Percentiles rank a stretch among this genome's conserved stretches.
These are phyloP conservation scores for Porites lobata DNA, from an alignment of 92 coral and sea anemone species.

Conservation along the genomic window DNA sequence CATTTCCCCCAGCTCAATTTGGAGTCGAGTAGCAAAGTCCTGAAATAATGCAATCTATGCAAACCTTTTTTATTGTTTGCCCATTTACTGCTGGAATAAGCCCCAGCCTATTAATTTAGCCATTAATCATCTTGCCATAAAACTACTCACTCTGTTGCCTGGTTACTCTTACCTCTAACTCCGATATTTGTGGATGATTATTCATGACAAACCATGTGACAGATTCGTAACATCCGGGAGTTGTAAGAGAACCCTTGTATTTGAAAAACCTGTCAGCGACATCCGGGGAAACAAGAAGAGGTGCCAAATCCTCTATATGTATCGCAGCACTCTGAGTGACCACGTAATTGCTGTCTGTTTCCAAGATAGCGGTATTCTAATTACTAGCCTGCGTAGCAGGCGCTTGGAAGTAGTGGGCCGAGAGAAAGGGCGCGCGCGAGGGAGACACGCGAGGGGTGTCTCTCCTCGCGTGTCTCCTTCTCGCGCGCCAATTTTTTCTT, in stretches of 20 bases:
- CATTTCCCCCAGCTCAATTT: no score
- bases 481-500: no score
- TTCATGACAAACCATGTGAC: slow-evolving; percentile 78
- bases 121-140: neutral
- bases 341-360: slow-evolving; percentile 49
- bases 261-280: slow-evolving; percentile 73
- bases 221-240: slow-evolving; percentile 76
- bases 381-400: neutral
- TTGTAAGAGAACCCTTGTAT: slow-evolving; percentile 72
- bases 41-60: no score
- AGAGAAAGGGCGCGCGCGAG: no score
- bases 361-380: neutral
- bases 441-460: no score
- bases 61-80: no score
- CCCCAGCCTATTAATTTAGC: neutral
- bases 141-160: neutral
- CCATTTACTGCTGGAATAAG: no score
- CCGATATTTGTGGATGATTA: slow-evolving; percentile 62
- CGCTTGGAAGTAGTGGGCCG: no score
- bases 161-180: slow-evolving; percentile 44
- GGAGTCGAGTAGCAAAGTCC: no score
- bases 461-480: no score
- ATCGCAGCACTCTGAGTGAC: slow-evolving; percentile 61
- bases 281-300: slow-evolving; percentile 68
- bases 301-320: slow-evolving; percentile 65